A percentile compares a stretch with the other conserved stretches of the same genome.
Evolutionary conservation across 1,140 invertebrate genomes (phyloP).

Genomic region (Camponotus floridanus): DNA sequence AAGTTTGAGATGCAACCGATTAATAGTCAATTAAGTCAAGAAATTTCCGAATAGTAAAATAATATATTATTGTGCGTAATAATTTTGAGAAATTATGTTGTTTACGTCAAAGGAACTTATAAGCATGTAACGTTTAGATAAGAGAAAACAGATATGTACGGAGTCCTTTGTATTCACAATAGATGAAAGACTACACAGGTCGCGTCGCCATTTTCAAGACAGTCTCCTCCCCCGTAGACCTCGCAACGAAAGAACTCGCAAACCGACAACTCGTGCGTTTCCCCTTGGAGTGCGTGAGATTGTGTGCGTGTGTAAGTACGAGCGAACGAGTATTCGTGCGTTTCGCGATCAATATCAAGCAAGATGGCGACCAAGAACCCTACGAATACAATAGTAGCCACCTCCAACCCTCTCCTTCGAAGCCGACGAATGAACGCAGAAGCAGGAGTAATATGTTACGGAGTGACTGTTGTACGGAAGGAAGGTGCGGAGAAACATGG

Average conservation of each 20-base stretch:
- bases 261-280: constrained; percentile 54
- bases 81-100: neutral
- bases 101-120: neutral
- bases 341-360: constrained; percentile 86
- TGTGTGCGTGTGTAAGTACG: neutral
- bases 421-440: constrained; percentile 40
- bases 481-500: neutral
- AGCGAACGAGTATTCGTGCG: constrained; percentile 81
- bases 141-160: neutral
- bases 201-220: constrained; percentile 83
- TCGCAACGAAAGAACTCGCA: constrained; percentile 57
- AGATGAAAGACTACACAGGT: constrained; percentile 67
- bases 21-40: too few relatives aligned
- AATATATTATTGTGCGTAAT: too few relatives aligned
- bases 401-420: constrained; percentile 59
- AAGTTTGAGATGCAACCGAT: neutral
- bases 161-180: constrained; percentile 48
- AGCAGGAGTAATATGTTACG: constrained; percentile 31
- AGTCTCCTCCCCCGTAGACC: constrained; percentile 83
- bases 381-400: constrained; percentile 81
- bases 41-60: too few relatives aligned
- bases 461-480: constrained; percentile 32
- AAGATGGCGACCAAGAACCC: constrained; percentile 85
- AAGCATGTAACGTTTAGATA: constrained; percentile 8
- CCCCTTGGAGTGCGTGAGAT: constrained; percentile 48